Evolutionary conservation across 1,140 invertebrate genomes (phyloP).

Genomic region (Anadara kagoshimensis): DNA sequence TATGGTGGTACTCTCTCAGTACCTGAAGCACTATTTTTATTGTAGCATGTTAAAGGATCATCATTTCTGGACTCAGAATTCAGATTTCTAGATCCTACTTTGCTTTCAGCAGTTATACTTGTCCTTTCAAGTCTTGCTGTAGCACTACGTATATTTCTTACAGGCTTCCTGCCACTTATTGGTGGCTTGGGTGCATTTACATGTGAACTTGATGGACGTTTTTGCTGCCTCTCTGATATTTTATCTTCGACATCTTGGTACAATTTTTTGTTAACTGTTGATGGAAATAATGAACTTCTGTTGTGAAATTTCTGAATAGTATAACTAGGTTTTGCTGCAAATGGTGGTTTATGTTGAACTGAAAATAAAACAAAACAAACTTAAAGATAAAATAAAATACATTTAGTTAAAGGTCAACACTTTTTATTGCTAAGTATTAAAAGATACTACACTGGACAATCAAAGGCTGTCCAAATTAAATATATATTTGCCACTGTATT

Average conservation of each 20-base stretch:
- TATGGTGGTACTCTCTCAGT: no score
- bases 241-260: conserved; percentile 20
- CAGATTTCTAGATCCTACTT: no score
- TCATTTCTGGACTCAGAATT: no score
- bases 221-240: not conserved
- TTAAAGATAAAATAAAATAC: not conserved
- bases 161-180: conserved; percentile 4
- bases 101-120: no score
- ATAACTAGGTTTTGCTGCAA: conserved; percentile 14
- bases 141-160: conserved; percentile 8
- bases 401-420: not conserved
- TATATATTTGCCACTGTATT: no score
- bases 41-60: no score
- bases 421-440: no score
- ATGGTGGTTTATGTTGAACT: conserved; percentile 22
- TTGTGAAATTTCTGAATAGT: conserved; percentile 49
- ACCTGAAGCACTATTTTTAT: no score
- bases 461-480: no score
- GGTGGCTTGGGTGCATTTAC: not conserved
- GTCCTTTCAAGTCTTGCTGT: conserved; percentile 2
- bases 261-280: conserved; percentile 43
- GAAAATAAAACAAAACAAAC: not conserved
- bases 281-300: conserved; percentile 49
- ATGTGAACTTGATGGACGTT: not conserved
- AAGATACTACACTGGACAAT: no score